Conservation (phyloP, 2,113 vertebrate genomes). For the Periophthalmus modestus region DNA sequence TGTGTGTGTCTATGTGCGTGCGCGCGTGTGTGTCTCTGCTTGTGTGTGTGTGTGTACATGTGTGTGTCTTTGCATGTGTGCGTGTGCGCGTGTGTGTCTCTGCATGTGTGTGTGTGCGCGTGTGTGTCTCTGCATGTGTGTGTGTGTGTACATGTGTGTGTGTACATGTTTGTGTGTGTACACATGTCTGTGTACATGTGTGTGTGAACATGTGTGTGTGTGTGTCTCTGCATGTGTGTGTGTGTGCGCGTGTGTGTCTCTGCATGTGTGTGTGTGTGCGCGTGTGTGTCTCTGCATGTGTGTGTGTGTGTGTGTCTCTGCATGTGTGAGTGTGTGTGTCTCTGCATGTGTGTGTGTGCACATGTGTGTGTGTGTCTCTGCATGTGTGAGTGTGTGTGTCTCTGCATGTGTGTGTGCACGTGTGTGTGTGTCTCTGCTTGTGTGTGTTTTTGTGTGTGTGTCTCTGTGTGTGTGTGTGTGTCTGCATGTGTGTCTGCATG, state of each 20-base stretch:
- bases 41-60: neutral
- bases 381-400: neutral
- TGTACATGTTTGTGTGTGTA: neutral
- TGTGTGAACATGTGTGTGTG: neutral
- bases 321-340: slow-evolving; percentile 1
- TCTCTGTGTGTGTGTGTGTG: neutral
- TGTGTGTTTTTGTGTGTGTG: neutral
- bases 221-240: slow-evolving; percentile 5
- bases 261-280: too few relatives aligned
- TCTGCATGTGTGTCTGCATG: neutral
- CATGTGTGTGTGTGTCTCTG: neutral
- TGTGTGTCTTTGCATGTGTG: neutral
- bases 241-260: too few relatives aligned
- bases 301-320: slow-evolving; percentile 1
- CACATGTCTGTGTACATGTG: neutral
- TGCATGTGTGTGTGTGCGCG: neutral
- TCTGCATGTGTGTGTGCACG: too few relatives aligned
- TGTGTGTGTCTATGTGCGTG: neutral
- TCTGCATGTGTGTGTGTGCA: neutral
- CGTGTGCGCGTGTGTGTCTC: neutral
- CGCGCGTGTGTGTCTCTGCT: neutral
- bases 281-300: neutral
- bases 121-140: neutral
- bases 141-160: neutral
- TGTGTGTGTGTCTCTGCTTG: neutral